A percentile compares a stretch with the other conserved stretches of the same genome.
These are phyloP conservation scores for Omphaloscelis lunosa DNA, from an alignment of 2,888 invertebrate genomes.

Conservation along the genomic window DNA sequence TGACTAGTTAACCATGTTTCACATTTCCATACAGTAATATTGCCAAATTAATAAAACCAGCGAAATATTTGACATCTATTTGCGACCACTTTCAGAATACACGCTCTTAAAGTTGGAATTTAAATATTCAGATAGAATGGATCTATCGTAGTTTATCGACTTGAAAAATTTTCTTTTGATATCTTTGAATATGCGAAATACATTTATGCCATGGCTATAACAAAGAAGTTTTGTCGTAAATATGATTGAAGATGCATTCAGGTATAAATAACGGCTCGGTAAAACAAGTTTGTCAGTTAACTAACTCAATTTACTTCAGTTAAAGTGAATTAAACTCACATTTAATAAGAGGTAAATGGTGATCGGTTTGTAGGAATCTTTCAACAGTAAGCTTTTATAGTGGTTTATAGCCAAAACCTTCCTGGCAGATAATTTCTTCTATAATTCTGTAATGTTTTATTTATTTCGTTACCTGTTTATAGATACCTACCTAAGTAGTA, in stretches of 20 bases:
- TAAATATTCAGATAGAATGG: conserved; percentile 2
- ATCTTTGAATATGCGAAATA: neutral
- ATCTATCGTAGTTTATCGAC: neutral
- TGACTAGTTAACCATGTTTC: no score
- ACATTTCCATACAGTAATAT: no score
- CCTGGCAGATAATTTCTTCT: neutral
- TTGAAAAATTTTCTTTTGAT: neutral
- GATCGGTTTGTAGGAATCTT: neutral
- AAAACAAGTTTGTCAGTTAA: neutral
- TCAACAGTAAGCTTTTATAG: neutral
- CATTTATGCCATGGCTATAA: neutral
- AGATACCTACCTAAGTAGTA: neutral
- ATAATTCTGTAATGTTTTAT: neutral
- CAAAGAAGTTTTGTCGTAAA: conserved; percentile 2
- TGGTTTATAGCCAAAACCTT: neutral
- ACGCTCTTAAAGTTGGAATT: neutral
- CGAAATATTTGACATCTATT: no score
- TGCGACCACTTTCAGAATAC: no score
- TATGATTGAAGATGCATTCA: conserved; percentile 17
- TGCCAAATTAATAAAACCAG: no score
- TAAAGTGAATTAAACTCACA: neutral
- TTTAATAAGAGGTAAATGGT: neutral
- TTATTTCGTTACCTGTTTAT: neutral
- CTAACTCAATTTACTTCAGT: neutral
- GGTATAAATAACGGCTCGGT: neutral